These are phyloP conservation scores for Enteromius treurensis DNA, from an alignment of 2,797 vertebrate genomes.

Conservation along the genomic window DNA sequence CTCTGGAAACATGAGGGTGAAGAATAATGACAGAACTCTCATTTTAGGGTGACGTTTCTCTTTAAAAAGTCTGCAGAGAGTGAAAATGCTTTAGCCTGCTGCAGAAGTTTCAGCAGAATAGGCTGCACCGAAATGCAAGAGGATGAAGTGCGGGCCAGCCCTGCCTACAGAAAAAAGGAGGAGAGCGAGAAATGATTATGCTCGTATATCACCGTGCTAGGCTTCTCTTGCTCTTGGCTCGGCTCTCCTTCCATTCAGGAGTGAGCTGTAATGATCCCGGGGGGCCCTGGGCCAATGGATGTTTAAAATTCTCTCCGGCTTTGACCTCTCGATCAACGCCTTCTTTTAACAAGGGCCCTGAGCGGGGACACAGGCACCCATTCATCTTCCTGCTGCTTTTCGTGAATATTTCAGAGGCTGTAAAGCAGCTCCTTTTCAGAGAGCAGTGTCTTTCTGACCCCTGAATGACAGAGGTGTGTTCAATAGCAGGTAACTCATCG, in stretches of 20 bases:
- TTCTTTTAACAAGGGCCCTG: constrained; percentile 62
- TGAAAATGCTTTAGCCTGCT: neutral
- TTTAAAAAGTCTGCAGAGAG: constrained; percentile 1
- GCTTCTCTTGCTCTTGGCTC: constrained; percentile 60
- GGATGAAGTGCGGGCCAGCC: constrained; percentile 44
- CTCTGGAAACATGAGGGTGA: neutral
- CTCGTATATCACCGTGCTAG: constrained; percentile 68
- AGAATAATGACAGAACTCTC: neutral
- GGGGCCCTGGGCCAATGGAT: constrained; percentile 65
- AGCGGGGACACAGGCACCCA: constrained; percentile 65
- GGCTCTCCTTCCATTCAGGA: constrained; percentile 47
- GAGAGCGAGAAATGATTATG: constrained; percentile 62
- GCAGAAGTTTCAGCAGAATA: constrained; percentile 12
- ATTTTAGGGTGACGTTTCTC: neutral
- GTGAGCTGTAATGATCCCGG: constrained; percentile 68
- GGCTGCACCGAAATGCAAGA: constrained; percentile 38
- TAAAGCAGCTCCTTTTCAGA: constrained; percentile 56
- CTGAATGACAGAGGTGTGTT: constrained; percentile 41
- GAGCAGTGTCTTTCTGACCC: constrained; percentile 28
- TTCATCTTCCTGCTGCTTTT: constrained; percentile 71
- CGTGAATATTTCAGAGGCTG: constrained; percentile 72
- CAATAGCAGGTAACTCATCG: constrained; percentile 29
- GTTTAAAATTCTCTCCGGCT: constrained; percentile 77
- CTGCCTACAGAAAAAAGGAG: constrained; percentile 44
- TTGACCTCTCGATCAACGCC: constrained; percentile 76